Evolutionary conservation across 2,797 vertebrate genomes (phyloP).

Genomic region (Vultur gryphus): DNA sequence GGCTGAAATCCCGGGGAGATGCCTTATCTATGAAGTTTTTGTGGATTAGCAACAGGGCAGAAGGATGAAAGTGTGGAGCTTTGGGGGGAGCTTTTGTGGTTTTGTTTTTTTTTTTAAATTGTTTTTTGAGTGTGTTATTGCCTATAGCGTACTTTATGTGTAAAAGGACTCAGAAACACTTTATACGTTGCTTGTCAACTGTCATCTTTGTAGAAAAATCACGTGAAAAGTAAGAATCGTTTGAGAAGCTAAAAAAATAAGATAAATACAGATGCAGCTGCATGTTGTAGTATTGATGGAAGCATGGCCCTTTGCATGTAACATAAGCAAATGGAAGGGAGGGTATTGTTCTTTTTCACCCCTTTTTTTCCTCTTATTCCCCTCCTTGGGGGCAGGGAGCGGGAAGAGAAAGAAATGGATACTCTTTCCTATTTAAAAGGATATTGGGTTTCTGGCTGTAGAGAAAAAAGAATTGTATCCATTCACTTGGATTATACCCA

Average conservation of each 20-base stretch:
- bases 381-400: not conserved
- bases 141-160: not conserved
- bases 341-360: not conserved
- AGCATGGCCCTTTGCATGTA: not conserved
- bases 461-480: not conserved
- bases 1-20: not conserved
- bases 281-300: not conserved
- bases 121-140: not conserved
- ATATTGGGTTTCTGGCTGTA: not conserved
- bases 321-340: not conserved
- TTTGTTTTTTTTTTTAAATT: not conserved
- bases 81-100: not conserved
- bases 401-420: not conserved
- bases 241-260: not conserved
- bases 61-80: not conserved
- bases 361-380: not conserved
- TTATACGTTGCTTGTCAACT: not conserved
- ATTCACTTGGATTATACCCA: not conserved
- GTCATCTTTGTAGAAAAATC: not conserved
- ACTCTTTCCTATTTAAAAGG: not conserved
- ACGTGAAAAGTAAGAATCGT: not conserved
- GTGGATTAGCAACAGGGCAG: not conserved
- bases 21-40: not conserved
- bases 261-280: not conserved
- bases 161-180: not conserved